A percentile compares a stretch with the other conserved stretches of the same genome.
These are phyloP conservation scores for Hirudinaria manillensis DNA, from an alignment of 2,888 invertebrate genomes.

Conservation along the genomic window DNA sequence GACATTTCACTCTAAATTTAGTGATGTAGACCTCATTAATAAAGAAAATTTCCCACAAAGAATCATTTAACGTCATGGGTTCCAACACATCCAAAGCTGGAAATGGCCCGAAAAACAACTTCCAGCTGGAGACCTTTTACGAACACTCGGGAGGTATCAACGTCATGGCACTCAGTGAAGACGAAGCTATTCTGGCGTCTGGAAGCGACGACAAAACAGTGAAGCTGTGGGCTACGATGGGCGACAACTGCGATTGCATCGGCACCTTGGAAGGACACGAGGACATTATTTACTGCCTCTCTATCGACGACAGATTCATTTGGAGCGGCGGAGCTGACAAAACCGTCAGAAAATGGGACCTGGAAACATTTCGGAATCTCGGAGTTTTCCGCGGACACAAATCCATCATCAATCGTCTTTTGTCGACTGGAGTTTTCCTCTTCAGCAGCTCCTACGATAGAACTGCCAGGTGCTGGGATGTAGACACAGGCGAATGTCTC, in stretches of 20 bases:
- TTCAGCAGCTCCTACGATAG: conserved; percentile 53
- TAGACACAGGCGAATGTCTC: conserved; percentile 55
- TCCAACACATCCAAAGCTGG: conserved; percentile 9
- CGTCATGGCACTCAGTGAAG: conserved; percentile 57
- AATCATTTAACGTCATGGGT: conserved; percentile 14
- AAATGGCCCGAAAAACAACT: conserved; percentile 33
- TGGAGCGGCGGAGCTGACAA: conserved; percentile 57
- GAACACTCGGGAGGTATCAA: conserved; percentile 53
- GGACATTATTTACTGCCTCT: conserved; percentile 56
- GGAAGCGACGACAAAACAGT: conserved; percentile 57
- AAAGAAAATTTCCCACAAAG: background rate
- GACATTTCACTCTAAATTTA: too few species aligned
- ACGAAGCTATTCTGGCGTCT: conserved; percentile 56
- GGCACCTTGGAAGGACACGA: conserved; percentile 55
- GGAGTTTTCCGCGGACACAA: conserved; percentile 55
- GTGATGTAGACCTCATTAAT: too few species aligned
- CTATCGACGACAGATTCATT: conserved; percentile 55
- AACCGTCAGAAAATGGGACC: conserved; percentile 58
- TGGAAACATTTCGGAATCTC: conserved; percentile 56
- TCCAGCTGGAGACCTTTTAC: conserved; percentile 36
- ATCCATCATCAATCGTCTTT: conserved; percentile 55
- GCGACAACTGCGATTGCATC: conserved; percentile 55
- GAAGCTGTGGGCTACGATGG: conserved; percentile 56
- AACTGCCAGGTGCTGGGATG: conserved; percentile 56
- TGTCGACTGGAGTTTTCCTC: conserved; percentile 55